Percentiles rank a stretch among this genome's conserved stretches.
These are phyloP conservation scores for Odontesthes bonariensis DNA, from an alignment of 2,113 vertebrate species.

Conservation along the genomic window DNA sequence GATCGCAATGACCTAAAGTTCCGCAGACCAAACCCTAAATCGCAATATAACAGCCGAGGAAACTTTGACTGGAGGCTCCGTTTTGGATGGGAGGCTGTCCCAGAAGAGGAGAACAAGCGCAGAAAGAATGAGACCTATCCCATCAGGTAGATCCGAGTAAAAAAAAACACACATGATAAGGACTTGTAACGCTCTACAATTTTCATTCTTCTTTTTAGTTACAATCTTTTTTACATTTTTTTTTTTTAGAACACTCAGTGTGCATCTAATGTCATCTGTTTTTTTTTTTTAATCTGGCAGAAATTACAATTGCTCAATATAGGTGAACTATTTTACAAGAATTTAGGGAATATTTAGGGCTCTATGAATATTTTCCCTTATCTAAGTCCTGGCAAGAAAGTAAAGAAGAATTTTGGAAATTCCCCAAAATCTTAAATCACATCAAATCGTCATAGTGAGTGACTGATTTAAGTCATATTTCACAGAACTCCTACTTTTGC, in stretches of 20 bases:
- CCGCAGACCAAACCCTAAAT: constrained; percentile 74
- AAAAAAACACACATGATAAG: background rate
- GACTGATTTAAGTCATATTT: background rate
- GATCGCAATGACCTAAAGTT: constrained; percentile 85
- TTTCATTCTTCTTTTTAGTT: no score
- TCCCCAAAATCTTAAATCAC: background rate
- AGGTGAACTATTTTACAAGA: no score
- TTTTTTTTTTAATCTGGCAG: no score
- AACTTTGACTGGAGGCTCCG: constrained; percentile 89
- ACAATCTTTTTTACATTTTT: no score
- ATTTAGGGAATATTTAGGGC: no score
- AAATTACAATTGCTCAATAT: background rate
- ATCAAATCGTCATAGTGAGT: background rate
- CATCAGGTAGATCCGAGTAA: constrained; percentile 78
- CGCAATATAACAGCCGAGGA: constrained; percentile 79
- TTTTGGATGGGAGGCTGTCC: constrained; percentile 87
- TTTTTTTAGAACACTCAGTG: no score
- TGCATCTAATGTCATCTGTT: no score
- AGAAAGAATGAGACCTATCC: constrained; percentile 87
- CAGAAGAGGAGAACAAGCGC: constrained; percentile 72
- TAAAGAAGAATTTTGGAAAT: background rate
- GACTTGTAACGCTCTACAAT: no score
- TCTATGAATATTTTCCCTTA: no score
- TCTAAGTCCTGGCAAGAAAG: no score
- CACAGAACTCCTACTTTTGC: constrained; percentile 87